A percentile compares a stretch with the other conserved stretches of the same genome.
phyloP scores from a whole-genome alignment of 2,113 vertebrate species.

The Ctenodactylus gundi region DNA sequence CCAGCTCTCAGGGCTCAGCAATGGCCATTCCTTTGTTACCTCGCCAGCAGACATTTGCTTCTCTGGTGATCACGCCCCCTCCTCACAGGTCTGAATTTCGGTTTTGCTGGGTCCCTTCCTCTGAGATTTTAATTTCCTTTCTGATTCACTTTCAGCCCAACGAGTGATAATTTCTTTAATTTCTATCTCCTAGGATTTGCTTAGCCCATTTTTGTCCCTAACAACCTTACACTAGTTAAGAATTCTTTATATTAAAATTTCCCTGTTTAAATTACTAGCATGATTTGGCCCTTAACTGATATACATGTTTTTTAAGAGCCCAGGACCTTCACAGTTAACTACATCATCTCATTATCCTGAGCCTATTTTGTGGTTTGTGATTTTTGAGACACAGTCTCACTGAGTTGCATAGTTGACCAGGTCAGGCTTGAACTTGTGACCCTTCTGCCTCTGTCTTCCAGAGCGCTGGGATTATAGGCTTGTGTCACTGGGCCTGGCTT shows the following conservation, averaged over 20 bases:
- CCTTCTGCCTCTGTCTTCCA: too few relatives aligned
- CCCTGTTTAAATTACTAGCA: neutral
- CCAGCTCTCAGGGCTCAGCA: neutral
- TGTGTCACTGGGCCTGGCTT: too few relatives aligned
- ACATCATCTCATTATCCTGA: too few relatives aligned
- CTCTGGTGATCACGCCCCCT: neutral
- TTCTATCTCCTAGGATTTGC: neutral
- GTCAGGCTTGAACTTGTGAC: too few relatives aligned
- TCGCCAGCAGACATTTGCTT: neutral
- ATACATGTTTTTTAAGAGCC: too few relatives aligned
- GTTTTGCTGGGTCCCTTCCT: neutral
- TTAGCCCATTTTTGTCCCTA: neutral
- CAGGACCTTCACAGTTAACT: too few relatives aligned
- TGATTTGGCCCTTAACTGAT: neutral
- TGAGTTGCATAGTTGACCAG: too few relatives aligned
- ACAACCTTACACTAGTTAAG: neutral
- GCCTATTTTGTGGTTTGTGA: too few relatives aligned
- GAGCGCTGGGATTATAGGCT: too few relatives aligned
- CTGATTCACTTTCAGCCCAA: neutral
- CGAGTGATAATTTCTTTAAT: neutral
- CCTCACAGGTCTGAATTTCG: neutral
- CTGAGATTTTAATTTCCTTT: slow-evolving; percentile 11
- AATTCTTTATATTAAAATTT: slow-evolving; percentile 3
- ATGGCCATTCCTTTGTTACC: neutral
- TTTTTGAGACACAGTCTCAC: too few relatives aligned